Percentiles rank a stretch among this genome's conserved stretches.
Evolutionary conservation across 1,140 invertebrate genomes (phyloP).

Genomic region (Cydia fagiglandana): DNA sequence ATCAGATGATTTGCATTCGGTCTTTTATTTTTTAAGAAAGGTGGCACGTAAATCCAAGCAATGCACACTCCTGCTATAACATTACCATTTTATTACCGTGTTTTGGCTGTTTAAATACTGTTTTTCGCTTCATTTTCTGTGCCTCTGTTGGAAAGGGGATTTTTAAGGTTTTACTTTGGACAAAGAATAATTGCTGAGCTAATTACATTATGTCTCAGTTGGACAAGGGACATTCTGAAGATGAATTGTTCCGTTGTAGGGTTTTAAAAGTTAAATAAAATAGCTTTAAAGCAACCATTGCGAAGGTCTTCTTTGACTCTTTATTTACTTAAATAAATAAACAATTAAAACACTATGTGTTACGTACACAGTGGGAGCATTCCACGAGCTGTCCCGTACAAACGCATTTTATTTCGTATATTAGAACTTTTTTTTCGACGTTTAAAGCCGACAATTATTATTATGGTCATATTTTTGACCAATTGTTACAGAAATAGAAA

Average conservation of each 20-base stretch:
- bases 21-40: neutral
- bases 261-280: too few relatives aligned
- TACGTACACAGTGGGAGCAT: too few relatives aligned
- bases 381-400: too few relatives aligned
- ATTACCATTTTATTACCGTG: constrained; percentile 3
- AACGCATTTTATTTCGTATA: too few relatives aligned
- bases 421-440: too few relatives aligned
- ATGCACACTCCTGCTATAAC: constrained; percentile 11
- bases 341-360: too few relatives aligned
- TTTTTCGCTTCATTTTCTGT: constrained; percentile 4
- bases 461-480: too few relatives aligned
- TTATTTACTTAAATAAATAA: too few relatives aligned
- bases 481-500: too few relatives aligned
- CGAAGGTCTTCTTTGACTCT: too few relatives aligned
- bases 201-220: neutral
- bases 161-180: neutral
- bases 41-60: neutral
- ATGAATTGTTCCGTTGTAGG: neutral
- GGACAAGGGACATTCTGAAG: neutral
- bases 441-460: too few relatives aligned
- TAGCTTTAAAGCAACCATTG: too few relatives aligned
- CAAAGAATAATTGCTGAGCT: constrained; percentile 7
- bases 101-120: constrained; percentile 1
- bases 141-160: neutral
- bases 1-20: neutral